Evolutionary conservation across 2,888 invertebrate species (phyloP), one percentile per base, ranked within the genome.

Genomic region (Troglohyphantes excavatus): DNA sequence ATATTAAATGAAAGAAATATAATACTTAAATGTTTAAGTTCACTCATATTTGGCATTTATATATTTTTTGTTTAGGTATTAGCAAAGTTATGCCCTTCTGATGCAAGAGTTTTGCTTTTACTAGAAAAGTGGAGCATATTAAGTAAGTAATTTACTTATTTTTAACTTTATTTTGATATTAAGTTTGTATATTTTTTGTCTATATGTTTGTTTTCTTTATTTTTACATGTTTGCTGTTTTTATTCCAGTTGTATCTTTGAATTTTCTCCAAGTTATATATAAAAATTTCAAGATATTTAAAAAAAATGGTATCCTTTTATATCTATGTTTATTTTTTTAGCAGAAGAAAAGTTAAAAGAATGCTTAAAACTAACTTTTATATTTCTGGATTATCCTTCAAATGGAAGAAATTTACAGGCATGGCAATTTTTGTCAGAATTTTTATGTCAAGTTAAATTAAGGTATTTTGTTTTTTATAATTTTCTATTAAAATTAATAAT

Each of bases 341-440:
- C 19, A 88, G 87, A 53, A 0, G 23, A 73, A 23, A 39, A 81
- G 33, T 13, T 67, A 2, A 39, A 67, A 9, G n/a, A 73, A 11
- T 53, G 43, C 53, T 21, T 81, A 43, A 33, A 81, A 9, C 29
- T 67, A 26, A 27, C 19, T 26, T 89, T 89, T 27, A 61, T 61
- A 43, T 89, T 89, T 61, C 43, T 89, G 67, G 88, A 89, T 70
- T 89, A 89, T 63, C 82, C 88, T 11, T 27, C 63, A 23, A 89
- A 89, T 46, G 68, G 61, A 61, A 29, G 63, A 26, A 82, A 81
- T 39, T 13, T 63, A 17, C 11, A 43, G 21, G 82, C 68, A 21
- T 89, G 88, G 88, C 21, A 83, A 29, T 6, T 76, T 11, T 29
- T 89, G 26, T 39, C 29, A n/a, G 13, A 43, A 11, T 29, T 70